A percentile compares a stretch with the other conserved stretches of the same genome.
These are phyloP conservation scores for Gasterosteus nipponicus DNA, from an alignment of 2,113 vertebrate genomes.

Conservation along the genomic window DNA sequence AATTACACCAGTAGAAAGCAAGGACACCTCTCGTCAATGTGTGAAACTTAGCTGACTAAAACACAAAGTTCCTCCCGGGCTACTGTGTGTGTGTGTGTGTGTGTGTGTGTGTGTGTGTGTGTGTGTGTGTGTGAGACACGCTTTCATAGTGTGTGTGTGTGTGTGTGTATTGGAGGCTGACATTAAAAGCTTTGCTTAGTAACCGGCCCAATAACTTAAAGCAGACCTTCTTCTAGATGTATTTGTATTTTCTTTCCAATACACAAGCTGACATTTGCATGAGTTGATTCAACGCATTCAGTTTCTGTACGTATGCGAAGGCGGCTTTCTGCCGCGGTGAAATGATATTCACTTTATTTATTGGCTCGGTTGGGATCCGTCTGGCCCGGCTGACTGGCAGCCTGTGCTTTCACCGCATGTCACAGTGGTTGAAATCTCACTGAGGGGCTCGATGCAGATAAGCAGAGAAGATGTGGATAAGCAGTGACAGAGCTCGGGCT, in stretches of 20 bases:
- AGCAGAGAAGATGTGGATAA: conserved; percentile 90
- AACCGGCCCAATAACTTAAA: conserved; percentile 61
- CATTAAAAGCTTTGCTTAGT: conserved; percentile 59
- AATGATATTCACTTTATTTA: conserved; percentile 62
- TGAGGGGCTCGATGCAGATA: conserved; percentile 76
- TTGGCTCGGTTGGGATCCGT: conserved; percentile 70
- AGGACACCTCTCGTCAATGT: conserved; percentile 71
- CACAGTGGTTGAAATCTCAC: conserved; percentile 80
- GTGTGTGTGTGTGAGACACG: conserved; percentile 4
- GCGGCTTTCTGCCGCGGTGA: conserved; percentile 39
- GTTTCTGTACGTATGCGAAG: conserved; percentile 49
- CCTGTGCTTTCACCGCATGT: conserved; percentile 75
- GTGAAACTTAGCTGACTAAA: conserved; percentile 77
- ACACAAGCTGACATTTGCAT: conserved; percentile 67
- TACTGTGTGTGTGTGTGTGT: conserved; percentile 16
- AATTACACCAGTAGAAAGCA: conserved; percentile 91
- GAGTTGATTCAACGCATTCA: conserved; percentile 50
- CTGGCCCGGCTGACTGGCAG: conserved; percentile 83
- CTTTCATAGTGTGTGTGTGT: conserved; percentile 25
- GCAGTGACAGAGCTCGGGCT: conserved; percentile 81
- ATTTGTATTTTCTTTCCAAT: conserved; percentile 52
- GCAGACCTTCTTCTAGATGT: conserved; percentile 48
- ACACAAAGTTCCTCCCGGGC: conserved; percentile 59
- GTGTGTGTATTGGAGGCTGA: conserved; percentile 32
- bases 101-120: conserved; percentile 17